These are phyloP conservation scores for Bothrops jararaca DNA, from an alignment of 2,113 vertebrate genomes.

Conservation along the genomic window DNA sequence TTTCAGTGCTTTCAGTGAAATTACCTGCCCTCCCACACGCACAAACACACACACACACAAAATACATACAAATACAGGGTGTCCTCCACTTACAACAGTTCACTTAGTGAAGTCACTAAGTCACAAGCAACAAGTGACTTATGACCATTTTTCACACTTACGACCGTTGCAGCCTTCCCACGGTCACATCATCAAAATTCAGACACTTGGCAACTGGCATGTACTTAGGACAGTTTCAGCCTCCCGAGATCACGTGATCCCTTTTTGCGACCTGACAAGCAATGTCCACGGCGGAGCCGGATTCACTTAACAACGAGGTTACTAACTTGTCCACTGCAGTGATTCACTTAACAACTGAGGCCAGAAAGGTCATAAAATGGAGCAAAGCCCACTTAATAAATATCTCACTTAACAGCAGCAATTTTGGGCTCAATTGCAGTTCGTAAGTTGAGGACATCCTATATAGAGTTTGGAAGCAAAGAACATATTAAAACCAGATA, in stretches of 20 bases:
- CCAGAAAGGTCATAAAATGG: no score
- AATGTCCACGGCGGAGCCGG: neutral
- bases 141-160: neutral
- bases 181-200: no score
- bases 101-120: neutral
- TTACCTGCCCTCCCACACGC: neutral
- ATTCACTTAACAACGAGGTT: neutral
- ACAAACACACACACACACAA: neutral
- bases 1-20: neutral
- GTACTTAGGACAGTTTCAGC: neutral
- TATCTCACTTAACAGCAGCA: no score
- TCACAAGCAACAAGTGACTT: neutral
- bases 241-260: neutral
- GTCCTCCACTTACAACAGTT: neutral
- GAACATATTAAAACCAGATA: constrained; percentile 24
- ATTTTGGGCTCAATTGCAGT: no score
- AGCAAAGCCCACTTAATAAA: no score
- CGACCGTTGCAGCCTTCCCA: neutral
- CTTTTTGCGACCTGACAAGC: neutral
- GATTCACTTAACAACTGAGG: no score
- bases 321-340: neutral
- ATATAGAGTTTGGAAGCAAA: neutral
- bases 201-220: neutral
- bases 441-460: neutral
- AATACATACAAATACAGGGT: neutral